phyloP scores from a whole-genome alignment of 2,888 invertebrate species.

The Archaeoteleia sp. region DNA sequence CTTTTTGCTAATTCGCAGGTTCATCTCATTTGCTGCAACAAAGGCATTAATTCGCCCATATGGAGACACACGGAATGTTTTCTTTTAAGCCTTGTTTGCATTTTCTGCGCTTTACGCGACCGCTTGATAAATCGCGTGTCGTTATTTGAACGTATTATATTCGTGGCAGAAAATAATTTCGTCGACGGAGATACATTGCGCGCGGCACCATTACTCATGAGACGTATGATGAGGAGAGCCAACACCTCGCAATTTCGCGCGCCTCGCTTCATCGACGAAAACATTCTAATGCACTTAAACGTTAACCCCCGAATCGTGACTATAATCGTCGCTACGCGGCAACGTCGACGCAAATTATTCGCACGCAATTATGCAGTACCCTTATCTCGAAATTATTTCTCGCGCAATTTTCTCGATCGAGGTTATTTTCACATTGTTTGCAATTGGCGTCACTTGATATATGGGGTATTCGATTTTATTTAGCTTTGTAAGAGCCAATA shows the following conservation, averaged over 20 bases:
- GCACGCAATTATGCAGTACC: constrained; percentile 25
- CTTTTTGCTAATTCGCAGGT: too few species aligned
- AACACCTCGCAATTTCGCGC: neutral
- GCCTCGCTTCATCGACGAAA: constrained; percentile 33
- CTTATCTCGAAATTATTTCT: constrained; percentile 26
- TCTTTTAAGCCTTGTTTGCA: neutral
- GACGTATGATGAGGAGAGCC: constrained; percentile 12
- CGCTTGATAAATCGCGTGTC: constrained; percentile 19
- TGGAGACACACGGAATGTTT: neutral
- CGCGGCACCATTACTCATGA: constrained; percentile 24
- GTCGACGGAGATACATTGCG: constrained; percentile 23
- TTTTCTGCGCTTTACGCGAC: constrained; percentile 1
- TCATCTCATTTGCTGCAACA: too few species aligned
- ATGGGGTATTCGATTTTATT: constrained; percentile 24
- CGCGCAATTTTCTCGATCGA: constrained; percentile 14
- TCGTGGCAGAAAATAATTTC: constrained; percentile 20
- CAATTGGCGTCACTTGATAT: constrained; percentile 38
- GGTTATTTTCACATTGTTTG: constrained; percentile 27
- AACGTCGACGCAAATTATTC: constrained; percentile 4
- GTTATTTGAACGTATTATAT: constrained; percentile 25
- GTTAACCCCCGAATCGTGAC: constrained; percentile 20
- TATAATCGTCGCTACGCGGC: too few species aligned
- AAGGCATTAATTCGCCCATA: neutral
- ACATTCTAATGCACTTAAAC: constrained; percentile 27
- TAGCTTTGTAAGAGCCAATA: constrained; percentile 17